A percentile compares a stretch with the other conserved stretches of the same genome.
Evolutionary conservation across 2,888 invertebrate genomes (phyloP).

Genomic region (Margaritifera margaritifera): DNA sequence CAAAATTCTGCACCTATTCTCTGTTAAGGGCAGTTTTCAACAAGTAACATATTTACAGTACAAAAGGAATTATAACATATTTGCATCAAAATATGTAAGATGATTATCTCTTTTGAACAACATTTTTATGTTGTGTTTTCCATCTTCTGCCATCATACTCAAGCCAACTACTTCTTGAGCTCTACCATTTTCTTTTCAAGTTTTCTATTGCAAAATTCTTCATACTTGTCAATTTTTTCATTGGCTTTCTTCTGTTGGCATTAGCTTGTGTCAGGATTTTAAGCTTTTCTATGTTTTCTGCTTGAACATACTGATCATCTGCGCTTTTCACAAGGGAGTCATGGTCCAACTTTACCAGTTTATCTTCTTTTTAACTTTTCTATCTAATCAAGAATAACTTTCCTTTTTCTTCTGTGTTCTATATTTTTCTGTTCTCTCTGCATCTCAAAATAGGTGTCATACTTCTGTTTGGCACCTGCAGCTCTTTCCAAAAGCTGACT

Average conservation of each 20-base stretch:
- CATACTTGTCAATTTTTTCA: too few species aligned
- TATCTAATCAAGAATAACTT: conserved; percentile 1
- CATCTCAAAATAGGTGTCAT: conserved; percentile 8
- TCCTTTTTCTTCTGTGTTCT: conserved; percentile 7
- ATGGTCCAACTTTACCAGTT: conserved; percentile 7
- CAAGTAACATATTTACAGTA: too few species aligned
- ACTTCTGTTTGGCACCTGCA: conserved; percentile 10
- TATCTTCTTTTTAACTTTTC: conserved; percentile 5
- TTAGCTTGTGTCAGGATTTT: conserved; percentile 5
- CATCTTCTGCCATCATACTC: too few species aligned
- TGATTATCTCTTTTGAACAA: too few species aligned
- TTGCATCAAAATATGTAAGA: too few species aligned
- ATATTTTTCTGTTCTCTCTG: conserved; percentile 4
- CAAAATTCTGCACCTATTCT: too few species aligned
- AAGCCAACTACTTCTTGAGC: too few species aligned
- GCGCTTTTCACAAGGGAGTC: conserved; percentile 1
- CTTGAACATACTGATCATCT: conserved; percentile 6
- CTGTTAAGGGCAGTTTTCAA: too few species aligned
- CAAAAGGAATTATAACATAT: too few species aligned
- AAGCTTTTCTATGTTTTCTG: conserved; percentile 8
- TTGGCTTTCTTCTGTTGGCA: conserved; percentile 8
- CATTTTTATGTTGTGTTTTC: too few species aligned
- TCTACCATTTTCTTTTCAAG: too few species aligned
- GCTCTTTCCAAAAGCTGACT: conserved; percentile 5
- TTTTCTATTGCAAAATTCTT: too few species aligned